phyloP scores from a whole-genome alignment of 2,797 vertebrate genomes.

The Euphonia xanthogaster region DNA sequence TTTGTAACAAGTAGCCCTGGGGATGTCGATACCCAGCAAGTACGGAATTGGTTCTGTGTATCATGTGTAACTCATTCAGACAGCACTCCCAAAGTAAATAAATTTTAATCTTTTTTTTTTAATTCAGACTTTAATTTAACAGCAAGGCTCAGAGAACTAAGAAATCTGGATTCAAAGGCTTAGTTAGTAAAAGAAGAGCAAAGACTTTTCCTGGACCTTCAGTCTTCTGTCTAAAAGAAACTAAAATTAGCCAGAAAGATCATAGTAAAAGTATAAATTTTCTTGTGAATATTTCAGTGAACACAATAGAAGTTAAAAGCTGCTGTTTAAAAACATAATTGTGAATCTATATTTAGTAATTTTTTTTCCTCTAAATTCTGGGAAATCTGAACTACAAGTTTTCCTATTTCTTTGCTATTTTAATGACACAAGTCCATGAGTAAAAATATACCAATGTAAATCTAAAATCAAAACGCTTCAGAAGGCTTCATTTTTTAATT shows the following conservation, averaged over 20 bases:
- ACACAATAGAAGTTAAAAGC: background rate
- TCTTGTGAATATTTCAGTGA: background rate
- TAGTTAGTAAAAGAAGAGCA: background rate
- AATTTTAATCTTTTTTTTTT: conserved; percentile 41
- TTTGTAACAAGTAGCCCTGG: background rate
- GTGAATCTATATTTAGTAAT: background rate
- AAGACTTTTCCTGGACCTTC: background rate
- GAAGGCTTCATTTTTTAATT: background rate
- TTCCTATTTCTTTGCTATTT: background rate
- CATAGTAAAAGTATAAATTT: background rate
- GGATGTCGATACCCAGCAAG: background rate
- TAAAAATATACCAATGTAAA: background rate
- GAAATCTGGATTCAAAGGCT: background rate
- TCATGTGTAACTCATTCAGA: background rate
- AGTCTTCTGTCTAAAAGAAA: background rate
- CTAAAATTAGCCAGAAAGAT: background rate
- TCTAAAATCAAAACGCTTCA: background rate
- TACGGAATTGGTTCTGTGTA: background rate
- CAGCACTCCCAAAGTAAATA: conserved; percentile 27
- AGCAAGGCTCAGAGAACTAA: background rate
- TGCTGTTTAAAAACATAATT: background rate
- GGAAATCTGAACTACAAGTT: background rate
- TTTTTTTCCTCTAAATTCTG: background rate
- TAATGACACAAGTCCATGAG: background rate
- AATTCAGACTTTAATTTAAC: background rate